Evolutionary conservation across 2,888 invertebrate species (phyloP).

Genomic region (Cylindroiulus punctatus): DNA sequence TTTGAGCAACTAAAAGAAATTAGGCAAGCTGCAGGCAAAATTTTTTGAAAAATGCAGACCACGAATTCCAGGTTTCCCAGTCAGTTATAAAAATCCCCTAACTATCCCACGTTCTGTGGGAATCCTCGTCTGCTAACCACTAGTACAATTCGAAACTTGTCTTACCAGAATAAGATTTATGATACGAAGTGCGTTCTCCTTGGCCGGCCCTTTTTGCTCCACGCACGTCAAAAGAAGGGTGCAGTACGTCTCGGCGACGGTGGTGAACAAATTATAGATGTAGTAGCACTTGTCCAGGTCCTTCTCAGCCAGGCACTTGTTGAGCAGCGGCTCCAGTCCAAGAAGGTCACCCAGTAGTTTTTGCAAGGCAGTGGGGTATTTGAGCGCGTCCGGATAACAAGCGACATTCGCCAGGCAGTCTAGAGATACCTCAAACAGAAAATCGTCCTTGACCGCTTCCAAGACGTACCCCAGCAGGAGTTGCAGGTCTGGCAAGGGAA

Average conservation of each 20-base stretch:
- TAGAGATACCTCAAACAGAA: slow-evolving; percentile 72
- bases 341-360: slow-evolving; percentile 72
- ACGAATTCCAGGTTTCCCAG: too few relatives aligned
- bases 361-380: slow-evolving; percentile 71
- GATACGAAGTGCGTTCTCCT: slow-evolving; percentile 72
- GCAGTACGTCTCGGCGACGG: slow-evolving; percentile 78
- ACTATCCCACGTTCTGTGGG: background rate
- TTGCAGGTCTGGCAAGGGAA: slow-evolving; percentile 67
- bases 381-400: slow-evolving; percentile 73
- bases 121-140: background rate
- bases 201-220: slow-evolving; percentile 68
- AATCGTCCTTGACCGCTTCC: slow-evolving; percentile 64
- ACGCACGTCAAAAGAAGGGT: slow-evolving; percentile 70
- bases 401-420: slow-evolving; percentile 73
- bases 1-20: too few relatives aligned
- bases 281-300: slow-evolving; percentile 69
- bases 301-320: slow-evolving; percentile 63
- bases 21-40: too few relatives aligned
- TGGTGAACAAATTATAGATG: slow-evolving; percentile 67
- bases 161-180: slow-evolving; percentile 76
- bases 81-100: background rate
- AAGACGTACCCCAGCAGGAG: slow-evolving; percentile 63
- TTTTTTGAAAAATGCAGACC: too few relatives aligned
- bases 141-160: background rate
- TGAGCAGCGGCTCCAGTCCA: slow-evolving; percentile 69